Percentiles rank a stretch among this genome's conserved stretches.
Evolutionary conservation across 2,113 vertebrate genomes (phyloP).

Genomic region (Clarias gariepinus): DNA sequence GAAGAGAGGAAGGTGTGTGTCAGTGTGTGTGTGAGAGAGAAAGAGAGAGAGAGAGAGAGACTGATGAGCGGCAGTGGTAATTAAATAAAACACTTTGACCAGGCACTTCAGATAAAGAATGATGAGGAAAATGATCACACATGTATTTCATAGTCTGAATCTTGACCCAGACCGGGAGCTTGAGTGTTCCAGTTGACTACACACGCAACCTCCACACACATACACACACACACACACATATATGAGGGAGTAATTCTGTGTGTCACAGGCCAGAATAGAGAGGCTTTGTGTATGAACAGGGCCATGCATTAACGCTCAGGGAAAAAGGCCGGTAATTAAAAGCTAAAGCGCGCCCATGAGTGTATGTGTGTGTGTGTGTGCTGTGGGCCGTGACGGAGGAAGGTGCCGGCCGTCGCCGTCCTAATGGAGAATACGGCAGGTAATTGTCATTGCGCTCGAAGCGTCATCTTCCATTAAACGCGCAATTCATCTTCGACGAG

Average conservation of each 20-base stretch:
- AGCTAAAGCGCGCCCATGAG: constrained; percentile 64
- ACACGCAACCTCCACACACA: constrained; percentile 28
- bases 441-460: constrained; percentile 77
- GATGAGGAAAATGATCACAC: constrained; percentile 63
- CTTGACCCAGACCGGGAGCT: constrained; percentile 31
- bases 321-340: constrained; percentile 77
- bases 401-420: constrained; percentile 68
- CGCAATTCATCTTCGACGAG: constrained; percentile 75
- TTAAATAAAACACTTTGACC: constrained; percentile 62
- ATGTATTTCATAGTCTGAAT: constrained; percentile 46
- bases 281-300: constrained; percentile 11
- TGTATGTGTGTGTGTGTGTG: constrained; percentile 62
- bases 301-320: constrained; percentile 9
- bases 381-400: constrained; percentile 71
- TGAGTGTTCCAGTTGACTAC: constrained; percentile 47
- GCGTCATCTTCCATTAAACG: constrained; percentile 76
- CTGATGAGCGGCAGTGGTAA: constrained; percentile 20
- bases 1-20: constrained; percentile 10
- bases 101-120: constrained; percentile 64
- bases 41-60: constrained; percentile 8
- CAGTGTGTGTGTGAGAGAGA: background rate
- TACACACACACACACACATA: constrained; percentile 46
- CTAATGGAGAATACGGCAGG: constrained; percentile 78
- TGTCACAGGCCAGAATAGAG: constrained; percentile 41
- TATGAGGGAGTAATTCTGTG: constrained; percentile 34